Conservation (phyloP, 2,797 vertebrate species). For the Acrossocheilus fasciatus region DNA sequence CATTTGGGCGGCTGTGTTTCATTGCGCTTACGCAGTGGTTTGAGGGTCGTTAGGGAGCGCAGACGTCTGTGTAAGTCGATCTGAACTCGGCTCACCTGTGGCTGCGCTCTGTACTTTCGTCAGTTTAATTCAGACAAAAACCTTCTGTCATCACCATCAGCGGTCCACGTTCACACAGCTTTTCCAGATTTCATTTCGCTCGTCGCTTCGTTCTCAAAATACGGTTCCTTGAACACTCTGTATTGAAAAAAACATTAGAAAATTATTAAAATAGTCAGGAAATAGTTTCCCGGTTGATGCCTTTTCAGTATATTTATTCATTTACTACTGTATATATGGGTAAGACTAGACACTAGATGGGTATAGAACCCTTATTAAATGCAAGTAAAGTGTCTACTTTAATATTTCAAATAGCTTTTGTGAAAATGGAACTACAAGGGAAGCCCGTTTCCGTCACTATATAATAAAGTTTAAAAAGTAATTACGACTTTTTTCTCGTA, state of each 20-base stretch:
- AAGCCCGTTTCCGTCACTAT: no score
- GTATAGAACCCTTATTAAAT: no score
- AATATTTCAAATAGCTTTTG: no score
- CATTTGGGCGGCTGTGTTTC: neutral
- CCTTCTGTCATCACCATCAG: constrained; percentile 79
- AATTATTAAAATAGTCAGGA: neutral
- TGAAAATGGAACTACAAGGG: no score
- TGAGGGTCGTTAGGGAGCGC: neutral
- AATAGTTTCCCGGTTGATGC: neutral
- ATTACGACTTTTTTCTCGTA: no score
- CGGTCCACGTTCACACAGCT: constrained; percentile 72
- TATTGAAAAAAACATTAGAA: neutral
- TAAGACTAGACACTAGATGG: no score
- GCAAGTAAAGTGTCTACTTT: no score
- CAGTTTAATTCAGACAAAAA: constrained; percentile 73
- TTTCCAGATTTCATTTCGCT: constrained; percentile 70
- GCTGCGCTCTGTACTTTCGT: constrained; percentile 66
- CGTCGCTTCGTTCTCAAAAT: neutral
- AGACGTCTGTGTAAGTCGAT: neutral
- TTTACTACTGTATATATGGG: no score
- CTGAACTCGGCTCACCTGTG: neutral
- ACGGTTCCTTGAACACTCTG: neutral
- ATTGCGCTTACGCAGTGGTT: neutral
- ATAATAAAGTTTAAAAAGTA: no score
- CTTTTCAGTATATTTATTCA: no score